These are phyloP conservation scores for Takifugu rubripes DNA, from an alignment of 2,797 vertebrate genomes.

Conservation along the genomic window DNA sequence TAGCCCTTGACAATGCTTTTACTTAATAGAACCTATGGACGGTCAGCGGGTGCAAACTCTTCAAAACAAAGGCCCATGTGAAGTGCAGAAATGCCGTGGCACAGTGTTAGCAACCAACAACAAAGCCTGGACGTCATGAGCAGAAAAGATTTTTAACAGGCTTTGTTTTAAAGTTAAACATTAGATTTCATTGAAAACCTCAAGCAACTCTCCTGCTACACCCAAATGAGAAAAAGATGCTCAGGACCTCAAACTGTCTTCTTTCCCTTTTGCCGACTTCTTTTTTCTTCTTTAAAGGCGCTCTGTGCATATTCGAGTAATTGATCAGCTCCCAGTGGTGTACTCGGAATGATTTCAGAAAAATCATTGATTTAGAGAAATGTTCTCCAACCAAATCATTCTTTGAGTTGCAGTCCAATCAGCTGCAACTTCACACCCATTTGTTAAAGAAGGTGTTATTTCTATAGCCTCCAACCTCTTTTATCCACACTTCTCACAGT, in stretches of 20 bases:
- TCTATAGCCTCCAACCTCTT: background rate
- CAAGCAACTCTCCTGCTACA: background rate
- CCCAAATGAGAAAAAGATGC: background rate
- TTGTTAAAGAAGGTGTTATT: background rate
- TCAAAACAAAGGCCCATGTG: background rate
- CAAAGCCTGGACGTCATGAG: background rate
- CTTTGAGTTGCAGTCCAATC: background rate
- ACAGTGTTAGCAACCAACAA: conserved; percentile 9
- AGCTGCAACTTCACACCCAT: background rate
- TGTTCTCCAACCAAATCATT: too few relatives aligned
- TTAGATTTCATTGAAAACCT: conserved; percentile 3
- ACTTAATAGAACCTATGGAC: background rate
- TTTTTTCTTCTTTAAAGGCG: conserved; percentile 4
- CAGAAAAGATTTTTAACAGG: background rate
- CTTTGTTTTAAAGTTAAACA: background rate
- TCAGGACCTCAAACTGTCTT: background rate
- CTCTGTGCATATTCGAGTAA: background rate
- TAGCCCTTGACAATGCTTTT: conserved; percentile 21
- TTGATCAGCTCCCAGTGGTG: background rate
- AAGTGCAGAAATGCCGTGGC: background rate
- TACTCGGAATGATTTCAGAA: too few relatives aligned
- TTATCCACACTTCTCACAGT: background rate
- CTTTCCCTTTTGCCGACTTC: background rate
- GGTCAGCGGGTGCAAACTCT: conserved; percentile 2
- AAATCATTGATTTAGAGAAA: too few relatives aligned